Conservation (phyloP, 2,113 vertebrate species). For the Puma concolor region DNA sequence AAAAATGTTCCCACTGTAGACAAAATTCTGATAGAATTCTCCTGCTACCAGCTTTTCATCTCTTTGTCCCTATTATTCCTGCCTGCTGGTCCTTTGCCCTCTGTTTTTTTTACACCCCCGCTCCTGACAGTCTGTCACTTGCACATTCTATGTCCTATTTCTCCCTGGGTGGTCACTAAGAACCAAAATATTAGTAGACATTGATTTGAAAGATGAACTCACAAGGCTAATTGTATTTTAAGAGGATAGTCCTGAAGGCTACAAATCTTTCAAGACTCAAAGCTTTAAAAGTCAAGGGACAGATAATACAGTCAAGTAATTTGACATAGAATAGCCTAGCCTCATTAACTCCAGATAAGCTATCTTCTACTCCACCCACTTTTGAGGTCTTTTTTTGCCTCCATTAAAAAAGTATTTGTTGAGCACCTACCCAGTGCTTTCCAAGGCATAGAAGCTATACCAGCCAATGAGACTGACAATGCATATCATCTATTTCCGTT, state of each 20-base stretch:
- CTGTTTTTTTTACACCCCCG: not conserved
- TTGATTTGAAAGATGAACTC: not conserved
- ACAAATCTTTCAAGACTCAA: not conserved
- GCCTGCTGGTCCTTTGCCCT: not conserved
- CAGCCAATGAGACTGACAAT: not conserved
- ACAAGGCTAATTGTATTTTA: not conserved
- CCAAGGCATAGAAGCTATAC: not conserved
- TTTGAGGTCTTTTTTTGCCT: not conserved
- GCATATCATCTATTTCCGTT: not conserved
- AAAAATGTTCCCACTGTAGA: not conserved
- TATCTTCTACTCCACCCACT: not conserved
- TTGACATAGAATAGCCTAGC: not conserved
- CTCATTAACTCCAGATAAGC: not conserved
- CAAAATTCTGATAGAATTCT: not conserved
- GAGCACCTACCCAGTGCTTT: not conserved
- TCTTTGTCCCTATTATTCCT: not conserved
- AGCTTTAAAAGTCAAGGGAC: not conserved
- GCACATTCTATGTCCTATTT: not conserved
- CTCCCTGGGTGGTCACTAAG: not conserved
- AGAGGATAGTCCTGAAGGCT: not conserved
- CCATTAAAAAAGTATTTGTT: not conserved
- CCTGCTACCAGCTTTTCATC: not conserved
- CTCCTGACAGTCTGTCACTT: not conserved
- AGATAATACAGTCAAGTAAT: not conserved
- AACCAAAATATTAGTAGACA: not conserved